These are phyloP conservation scores for Megaceryle torquata DNA, from an alignment of 2,113 vertebrate genomes.

Conservation along the genomic window DNA sequence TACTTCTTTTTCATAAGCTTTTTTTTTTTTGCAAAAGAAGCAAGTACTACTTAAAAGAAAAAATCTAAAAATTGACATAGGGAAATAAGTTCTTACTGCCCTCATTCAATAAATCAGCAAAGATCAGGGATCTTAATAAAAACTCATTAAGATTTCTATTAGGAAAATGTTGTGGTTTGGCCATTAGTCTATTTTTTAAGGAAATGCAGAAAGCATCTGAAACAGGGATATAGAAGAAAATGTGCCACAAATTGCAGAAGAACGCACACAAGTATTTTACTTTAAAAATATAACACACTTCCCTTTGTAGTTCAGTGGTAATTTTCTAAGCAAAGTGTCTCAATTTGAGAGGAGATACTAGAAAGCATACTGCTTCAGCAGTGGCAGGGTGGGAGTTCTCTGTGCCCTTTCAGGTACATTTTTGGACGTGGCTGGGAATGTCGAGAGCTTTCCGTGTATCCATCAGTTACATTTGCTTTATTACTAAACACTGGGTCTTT, in stretches of 20 bases:
- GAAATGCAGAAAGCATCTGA: background rate
- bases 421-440: background rate
- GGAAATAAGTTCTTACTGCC: background rate
- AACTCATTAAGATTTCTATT: background rate
- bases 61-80: background rate
- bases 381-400: background rate
- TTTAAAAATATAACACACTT: background rate
- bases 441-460: background rate
- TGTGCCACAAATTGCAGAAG: background rate
- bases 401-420: background rate
- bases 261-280: background rate
- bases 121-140: background rate
- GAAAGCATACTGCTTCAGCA: background rate
- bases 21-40: background rate
- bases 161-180: background rate
- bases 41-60: background rate
- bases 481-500: background rate
- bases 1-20: too few species aligned
- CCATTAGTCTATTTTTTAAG: background rate
- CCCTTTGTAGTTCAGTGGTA: background rate
- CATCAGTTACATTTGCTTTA: background rate
- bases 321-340: background rate
- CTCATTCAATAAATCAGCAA: background rate
- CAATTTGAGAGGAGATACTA: background rate
- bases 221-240: background rate